Base-by-base conservation (phyloP, 2,797 vertebrate species). In the Sylvilagus floridanus region DNA sequence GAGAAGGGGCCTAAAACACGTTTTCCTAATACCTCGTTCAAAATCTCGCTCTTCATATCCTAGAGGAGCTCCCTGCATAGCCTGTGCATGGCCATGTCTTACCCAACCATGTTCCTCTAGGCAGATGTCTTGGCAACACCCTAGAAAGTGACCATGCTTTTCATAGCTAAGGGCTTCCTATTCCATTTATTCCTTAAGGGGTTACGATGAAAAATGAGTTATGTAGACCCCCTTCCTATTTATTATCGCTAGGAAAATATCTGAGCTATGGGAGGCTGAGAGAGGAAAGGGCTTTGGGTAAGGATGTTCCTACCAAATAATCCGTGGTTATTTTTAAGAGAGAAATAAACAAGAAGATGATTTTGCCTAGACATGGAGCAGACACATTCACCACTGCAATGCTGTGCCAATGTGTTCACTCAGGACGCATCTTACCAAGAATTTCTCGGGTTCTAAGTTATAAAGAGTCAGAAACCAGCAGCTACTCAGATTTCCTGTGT, bases 231-330 rank as follows among this genome's bases (percentile, higher is more conserved):
- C 26, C 14, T 81, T 79, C 26, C 2, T 63, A 7, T 30, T 17
- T 65, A 60, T 57, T n/a, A 83, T 54, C 82, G 37, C 47, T 69
- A 72, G 30, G n/a, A n/a, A 88, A 37, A 75, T 92, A 22, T n/a
- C 89, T 50, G 42, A 84, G 84, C 5, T 72, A 0, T 79, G 2
- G 91, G 47, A 17, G 26, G 19, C 60, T 91, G 28, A 84, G 32
- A 95, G 86, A 95, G 19, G 28, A 73, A 95, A 92, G 11, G 2
- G 21, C 32, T 84, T 89, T 71, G 57, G 19, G n/a, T 89, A 50
- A 76, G 47, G 73, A 10, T 32, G 5, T 69, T 88, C 37, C 42
- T 91, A 1, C 26, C 57, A 77, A 81, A 50, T 75, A 30, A n/a
- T 66, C 22, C 63, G 42, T 75, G 24, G 66, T 47, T 47, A 47